Conservation (phyloP, 2,888 invertebrate species). For the Caenorhabditis drosophilae region DNA sequence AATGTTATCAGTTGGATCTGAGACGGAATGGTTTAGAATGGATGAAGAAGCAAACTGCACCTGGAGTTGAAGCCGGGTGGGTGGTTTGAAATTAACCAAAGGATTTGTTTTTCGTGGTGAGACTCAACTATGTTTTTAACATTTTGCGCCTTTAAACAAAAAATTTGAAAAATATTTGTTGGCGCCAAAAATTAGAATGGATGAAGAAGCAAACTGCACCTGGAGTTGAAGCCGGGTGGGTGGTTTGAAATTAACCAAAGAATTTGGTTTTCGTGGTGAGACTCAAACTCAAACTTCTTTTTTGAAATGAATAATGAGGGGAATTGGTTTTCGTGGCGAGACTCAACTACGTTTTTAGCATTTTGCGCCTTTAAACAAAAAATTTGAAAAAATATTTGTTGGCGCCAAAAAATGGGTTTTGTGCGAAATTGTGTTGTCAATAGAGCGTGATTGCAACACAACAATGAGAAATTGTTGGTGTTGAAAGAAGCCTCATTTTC, state of each 20-base stretch:
- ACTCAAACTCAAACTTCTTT: too few species aligned
- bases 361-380: not conserved
- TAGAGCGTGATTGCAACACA: too few species aligned
- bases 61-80: slow-evolving; percentile 59
- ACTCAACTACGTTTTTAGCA: not conserved
- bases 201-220: slow-evolving; percentile 57
- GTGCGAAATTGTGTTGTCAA: too few species aligned
- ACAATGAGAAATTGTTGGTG: too few species aligned
- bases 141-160: not conserved
- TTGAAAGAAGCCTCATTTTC: too few species aligned
- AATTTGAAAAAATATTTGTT: too few species aligned
- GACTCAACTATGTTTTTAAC: not conserved
- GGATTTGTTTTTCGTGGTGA: too few species aligned
- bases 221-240: slow-evolving; percentile 58
- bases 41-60: slow-evolving; percentile 57
- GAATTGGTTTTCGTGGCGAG: too few species aligned
- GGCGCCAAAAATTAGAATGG: slow-evolving; percentile 50
- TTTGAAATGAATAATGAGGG: too few species aligned
- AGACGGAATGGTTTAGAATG: slow-evolving; percentile 46
- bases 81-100: not conserved
- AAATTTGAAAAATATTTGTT: too few species aligned
- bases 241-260: not conserved
- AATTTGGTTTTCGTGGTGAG: too few species aligned
- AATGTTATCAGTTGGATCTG: slow-evolving; percentile 56
- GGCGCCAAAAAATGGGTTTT: slow-evolving; percentile 38